Conservation (phyloP, 2,888 invertebrate species). For the Cynaeus angustus region DNA sequence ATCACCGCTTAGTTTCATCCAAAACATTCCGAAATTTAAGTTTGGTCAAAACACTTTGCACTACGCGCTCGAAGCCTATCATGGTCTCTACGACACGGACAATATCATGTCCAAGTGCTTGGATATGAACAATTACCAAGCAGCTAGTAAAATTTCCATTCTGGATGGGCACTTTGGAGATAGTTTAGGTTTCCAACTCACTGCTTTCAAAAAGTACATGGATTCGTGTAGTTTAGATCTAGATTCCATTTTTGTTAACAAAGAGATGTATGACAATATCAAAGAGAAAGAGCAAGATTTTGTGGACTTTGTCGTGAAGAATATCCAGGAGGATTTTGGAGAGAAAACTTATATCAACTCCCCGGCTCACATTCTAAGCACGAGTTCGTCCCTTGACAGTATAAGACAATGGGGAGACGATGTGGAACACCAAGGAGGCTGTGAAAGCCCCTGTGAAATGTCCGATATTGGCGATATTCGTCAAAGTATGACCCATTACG, state of each 20-base stretch:
- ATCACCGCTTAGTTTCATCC: constrained; percentile 55
- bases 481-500: constrained; percentile 68
- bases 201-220: constrained; percentile 68
- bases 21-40: constrained; percentile 58
- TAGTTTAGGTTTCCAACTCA: constrained; percentile 69
- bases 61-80: constrained; percentile 68
- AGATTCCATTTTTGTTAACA: constrained; percentile 60
- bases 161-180: constrained; percentile 70
- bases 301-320: constrained; percentile 61
- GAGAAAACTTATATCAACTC: constrained; percentile 58
- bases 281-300: constrained; percentile 60
- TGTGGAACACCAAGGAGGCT: constrained; percentile 69
- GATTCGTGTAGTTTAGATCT: constrained; percentile 62
- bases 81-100: constrained; percentile 69
- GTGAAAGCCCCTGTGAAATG: constrained; percentile 69
- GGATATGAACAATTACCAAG: constrained; percentile 68
- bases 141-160: constrained; percentile 69
- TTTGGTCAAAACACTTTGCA: constrained; percentile 68
- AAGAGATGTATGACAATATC: constrained; percentile 54
- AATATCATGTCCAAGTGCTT: constrained; percentile 67
- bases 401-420: constrained; percentile 71
- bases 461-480: constrained; percentile 66
- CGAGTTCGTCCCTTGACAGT: constrained; percentile 70
- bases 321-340: constrained; percentile 59
- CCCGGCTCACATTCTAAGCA: constrained; percentile 66